Conservation (phyloP, 1,140 invertebrate genomes). For the Sesamia nonagrioides region DNA sequence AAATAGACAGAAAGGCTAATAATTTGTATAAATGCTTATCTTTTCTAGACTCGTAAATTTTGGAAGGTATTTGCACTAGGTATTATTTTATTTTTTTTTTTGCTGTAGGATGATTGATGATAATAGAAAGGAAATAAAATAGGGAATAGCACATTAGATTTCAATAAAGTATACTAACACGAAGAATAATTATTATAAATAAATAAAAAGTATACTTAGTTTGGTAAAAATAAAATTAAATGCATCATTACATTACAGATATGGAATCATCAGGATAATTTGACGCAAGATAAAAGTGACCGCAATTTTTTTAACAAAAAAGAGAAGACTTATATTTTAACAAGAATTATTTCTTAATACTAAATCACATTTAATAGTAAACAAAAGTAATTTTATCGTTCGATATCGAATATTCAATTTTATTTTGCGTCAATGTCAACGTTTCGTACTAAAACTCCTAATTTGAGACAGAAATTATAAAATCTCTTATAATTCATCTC, state of each 20-base stretch:
- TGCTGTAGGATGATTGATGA: no score
- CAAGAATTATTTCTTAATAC: slow-evolving; percentile 11
- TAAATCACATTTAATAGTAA: slow-evolving; percentile 28
- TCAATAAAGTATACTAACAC: neutral
- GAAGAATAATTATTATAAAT: slow-evolving; percentile 18
- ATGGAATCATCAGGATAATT: slow-evolving; percentile 25
- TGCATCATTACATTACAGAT: slow-evolving; percentile 30
- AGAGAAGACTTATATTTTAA: neutral
- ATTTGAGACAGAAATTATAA: slow-evolving; percentile 41
- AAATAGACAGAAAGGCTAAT: neutral
- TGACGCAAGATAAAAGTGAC: slow-evolving; percentile 27
- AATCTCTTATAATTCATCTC: slow-evolving; percentile 40
- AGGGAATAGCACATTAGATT: neutral
- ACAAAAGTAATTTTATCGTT: slow-evolving; percentile 1
- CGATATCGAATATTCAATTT: slow-evolving; percentile 11
- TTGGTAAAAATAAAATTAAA: slow-evolving; percentile 39
- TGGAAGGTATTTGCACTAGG: no score
- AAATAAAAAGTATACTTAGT: slow-evolving; percentile 9
- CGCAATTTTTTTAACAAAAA: neutral
- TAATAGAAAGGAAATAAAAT: neutral
- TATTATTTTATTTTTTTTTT: no score
- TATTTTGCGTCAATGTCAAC: slow-evolving; percentile 36
- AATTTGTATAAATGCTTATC: neutral
- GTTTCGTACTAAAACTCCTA: neutral
- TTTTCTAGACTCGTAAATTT: no score